Evolutionary conservation across 2,797 vertebrate species (phyloP).

Genomic region (Anguilla megastoma): DNA sequence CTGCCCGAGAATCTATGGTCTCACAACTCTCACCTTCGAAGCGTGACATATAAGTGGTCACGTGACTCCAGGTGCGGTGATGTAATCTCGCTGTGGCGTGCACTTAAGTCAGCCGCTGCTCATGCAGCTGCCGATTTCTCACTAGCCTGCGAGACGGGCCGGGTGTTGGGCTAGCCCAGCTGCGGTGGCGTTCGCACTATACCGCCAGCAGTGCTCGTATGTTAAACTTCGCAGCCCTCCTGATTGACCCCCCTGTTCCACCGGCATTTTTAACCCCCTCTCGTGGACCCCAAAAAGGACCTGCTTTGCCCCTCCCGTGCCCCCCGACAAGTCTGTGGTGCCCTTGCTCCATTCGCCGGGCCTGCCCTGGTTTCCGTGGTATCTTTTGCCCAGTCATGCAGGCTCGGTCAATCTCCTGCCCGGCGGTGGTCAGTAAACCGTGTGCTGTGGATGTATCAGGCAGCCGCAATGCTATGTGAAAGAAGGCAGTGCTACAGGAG

Average conservation of each 20-base stretch:
- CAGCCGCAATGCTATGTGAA: background rate
- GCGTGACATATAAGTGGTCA: background rate
- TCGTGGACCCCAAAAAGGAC: background rate
- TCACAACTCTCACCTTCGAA: background rate
- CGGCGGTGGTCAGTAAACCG: background rate
- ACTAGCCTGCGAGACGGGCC: background rate
- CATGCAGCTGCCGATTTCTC: background rate
- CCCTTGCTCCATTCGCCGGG: background rate
- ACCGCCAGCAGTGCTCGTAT: background rate
- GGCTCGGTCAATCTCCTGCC: background rate
- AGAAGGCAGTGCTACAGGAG: background rate
- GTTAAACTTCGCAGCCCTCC: background rate
- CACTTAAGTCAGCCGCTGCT: background rate
- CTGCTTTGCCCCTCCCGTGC: background rate
- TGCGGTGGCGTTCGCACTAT: slow-evolving; percentile 24
- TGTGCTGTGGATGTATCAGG: background rate
- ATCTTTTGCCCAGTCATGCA: background rate
- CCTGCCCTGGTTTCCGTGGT: background rate
- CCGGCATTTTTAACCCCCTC: background rate
- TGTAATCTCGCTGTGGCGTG: background rate
- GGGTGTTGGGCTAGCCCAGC: background rate
- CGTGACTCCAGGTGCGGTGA: background rate
- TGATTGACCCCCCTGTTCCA: background rate
- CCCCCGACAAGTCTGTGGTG: background rate
- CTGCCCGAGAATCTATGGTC: background rate